Percentiles rank a stretch among this genome's conserved stretches.
phyloP scores from a whole-genome alignment of 2,888 invertebrate species.

The Drosophila trichaetosa region DNA sequence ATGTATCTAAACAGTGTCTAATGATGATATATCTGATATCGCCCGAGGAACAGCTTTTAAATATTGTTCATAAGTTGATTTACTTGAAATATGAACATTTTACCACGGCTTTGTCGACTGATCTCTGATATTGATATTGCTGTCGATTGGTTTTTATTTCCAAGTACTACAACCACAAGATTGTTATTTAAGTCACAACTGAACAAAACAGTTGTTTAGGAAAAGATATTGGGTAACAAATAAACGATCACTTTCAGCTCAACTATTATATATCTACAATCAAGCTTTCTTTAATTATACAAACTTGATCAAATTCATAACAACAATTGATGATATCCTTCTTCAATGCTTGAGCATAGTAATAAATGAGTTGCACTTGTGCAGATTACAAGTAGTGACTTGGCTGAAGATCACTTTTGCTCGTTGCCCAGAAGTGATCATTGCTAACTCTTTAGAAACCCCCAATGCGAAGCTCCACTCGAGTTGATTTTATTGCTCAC shows the following conservation, averaged over 20 bases:
- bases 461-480: slow-evolving; percentile 11
- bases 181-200: background rate
- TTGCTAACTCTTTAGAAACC: slow-evolving; percentile 33
- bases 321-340: background rate
- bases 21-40: background rate
- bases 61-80: background rate
- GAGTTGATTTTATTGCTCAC: background rate
- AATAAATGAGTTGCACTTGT: slow-evolving; percentile 34
- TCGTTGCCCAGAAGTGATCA: slow-evolving; percentile 23
- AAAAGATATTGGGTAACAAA: background rate
- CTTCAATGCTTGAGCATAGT: slow-evolving; percentile 6
- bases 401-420: slow-evolving; percentile 33
- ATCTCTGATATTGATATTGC: background rate
- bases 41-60: background rate
- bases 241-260: background rate
- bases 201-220: background rate
- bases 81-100: background rate
- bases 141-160: background rate
- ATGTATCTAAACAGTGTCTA: background rate
- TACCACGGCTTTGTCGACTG: background rate
- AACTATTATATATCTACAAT: background rate
- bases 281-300: background rate
- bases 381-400: slow-evolving; percentile 31
- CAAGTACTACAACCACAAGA: background rate
- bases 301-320: background rate